These are phyloP conservation scores for Protodeltote pygarga DNA, from an alignment of 2,888 invertebrate genomes.

Conservation along the genomic window DNA sequence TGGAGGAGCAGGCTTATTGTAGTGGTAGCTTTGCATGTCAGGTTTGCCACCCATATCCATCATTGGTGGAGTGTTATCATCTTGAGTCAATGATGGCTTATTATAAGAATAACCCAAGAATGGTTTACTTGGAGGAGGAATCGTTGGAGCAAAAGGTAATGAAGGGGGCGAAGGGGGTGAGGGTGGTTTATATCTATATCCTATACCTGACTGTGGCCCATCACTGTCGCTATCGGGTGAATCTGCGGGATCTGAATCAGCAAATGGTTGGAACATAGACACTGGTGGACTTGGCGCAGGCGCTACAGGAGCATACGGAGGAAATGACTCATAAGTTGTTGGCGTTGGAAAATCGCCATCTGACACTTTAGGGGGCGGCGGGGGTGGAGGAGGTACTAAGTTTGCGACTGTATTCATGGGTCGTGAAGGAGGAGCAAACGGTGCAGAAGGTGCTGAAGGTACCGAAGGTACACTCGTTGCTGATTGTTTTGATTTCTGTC, in stretches of 20 bases:
- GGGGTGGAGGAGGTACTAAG: constrained; percentile 41
- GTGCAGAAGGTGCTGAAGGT: constrained; percentile 6
- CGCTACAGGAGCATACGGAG: constrained; percentile 68
- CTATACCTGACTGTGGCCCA: constrained; percentile 59
- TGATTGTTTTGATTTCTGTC: constrained; percentile 70
- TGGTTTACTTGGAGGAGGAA: constrained; percentile 67
- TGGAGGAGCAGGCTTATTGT: constrained; percentile 65
- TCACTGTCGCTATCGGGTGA: constrained; percentile 52
- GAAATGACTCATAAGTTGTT: constrained; percentile 76
- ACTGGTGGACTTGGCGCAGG: constrained; percentile 47
- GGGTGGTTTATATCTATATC: constrained; percentile 73
- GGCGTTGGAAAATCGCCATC: constrained; percentile 73
- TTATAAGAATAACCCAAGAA: constrained; percentile 73
- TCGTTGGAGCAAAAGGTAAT: constrained; percentile 30
- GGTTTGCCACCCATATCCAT: constrained; percentile 59
- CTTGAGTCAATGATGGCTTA: constrained; percentile 67
- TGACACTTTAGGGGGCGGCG: constrained; percentile 48
- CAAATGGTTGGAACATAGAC: constrained; percentile 57
- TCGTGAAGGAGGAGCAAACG: constrained; percentile 41
- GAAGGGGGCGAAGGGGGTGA: constrained; percentile 47
- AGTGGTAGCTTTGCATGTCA: constrained; percentile 70
- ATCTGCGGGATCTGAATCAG: constrained; percentile 51
- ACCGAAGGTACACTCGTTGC: constrained; percentile 38
- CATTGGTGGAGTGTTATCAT: constrained; percentile 51
- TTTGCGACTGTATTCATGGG: constrained; percentile 50